Base-by-base conservation (phyloP, 30 jellyfish, hydroid and myxozoan species). In the Mastigias papua region DNA sequence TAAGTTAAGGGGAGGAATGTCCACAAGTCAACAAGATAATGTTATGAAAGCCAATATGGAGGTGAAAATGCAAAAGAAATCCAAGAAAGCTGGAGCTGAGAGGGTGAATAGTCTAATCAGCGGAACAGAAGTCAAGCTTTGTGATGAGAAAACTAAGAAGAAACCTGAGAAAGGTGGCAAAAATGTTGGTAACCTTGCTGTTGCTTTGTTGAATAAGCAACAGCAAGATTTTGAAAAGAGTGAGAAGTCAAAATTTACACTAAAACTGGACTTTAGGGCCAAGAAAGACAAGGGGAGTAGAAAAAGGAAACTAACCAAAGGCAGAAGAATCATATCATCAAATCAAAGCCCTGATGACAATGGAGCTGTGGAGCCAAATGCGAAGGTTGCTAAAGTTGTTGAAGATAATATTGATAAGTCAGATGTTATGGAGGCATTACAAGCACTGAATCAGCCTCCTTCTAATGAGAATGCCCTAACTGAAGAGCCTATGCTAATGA, bases 341-440 rank as follows among this genome's bases (percentile, higher is more conserved):
- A n/a, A 67, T 16, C 33, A 49, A 49, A 68, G 50, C 13, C 0
- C 11, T 2, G 16, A 7, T 0, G n/a, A 29, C 1, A 5, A 10
- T 8, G 22, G 26, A 46, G 22, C 1, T 5, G 89, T 27, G 22
- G 70, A 13, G 32, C 51, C 84, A 42, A 64, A 60, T 30, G 82
- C 23, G 32, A 67, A 82, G 26, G 60, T 49, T 48, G 61, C 80
- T 69, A 34, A 34, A 62, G 50, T 13, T 30, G 67, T 61, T 57
- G 89, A 58, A 31, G 93, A 84, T 20, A 71, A 61, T 26, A 48
- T 84, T 16, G 93, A 84, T 34, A 77, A 84, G 35, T 69, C 87
- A 30, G 81, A 50, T 20, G 34, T 84, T 42, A 25, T 71, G 87
- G 93, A 84, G n/a, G 93, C 93, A 32, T 61, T 84, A 42, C 93